A percentile compares a stretch with the other conserved stretches of the same genome.
phyloP scores from a whole-genome alignment of 2,888 invertebrate genomes.

The Xanthostigma xanthostigma region DNA sequence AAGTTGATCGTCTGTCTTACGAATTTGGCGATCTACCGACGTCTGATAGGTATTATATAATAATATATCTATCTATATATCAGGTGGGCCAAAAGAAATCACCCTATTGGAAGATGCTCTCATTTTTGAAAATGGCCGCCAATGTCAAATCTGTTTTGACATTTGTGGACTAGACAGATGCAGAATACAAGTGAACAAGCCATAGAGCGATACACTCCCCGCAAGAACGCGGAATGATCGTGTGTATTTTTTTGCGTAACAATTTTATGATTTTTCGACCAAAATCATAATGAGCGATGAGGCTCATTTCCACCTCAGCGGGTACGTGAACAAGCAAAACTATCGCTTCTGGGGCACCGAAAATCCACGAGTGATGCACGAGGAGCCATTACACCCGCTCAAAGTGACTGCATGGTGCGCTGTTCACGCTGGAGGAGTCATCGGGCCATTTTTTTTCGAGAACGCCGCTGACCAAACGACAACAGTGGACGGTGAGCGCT shows the following conservation, averaged over 20 bases:
- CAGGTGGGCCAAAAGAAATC: background rate
- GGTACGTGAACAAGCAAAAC: conserved; percentile 8
- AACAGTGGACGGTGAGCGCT: conserved; percentile 12
- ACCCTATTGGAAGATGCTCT: background rate
- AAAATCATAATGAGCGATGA: conserved; percentile 1
- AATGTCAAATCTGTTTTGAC: background rate
- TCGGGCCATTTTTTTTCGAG: conserved; percentile 11
- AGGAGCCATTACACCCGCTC: conserved; percentile 11
- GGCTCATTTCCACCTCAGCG: conserved; percentile 3
- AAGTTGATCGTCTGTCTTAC: too few relatives aligned
- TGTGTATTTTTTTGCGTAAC: conserved; percentile 5
- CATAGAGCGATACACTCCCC: background rate
- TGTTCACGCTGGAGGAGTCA: conserved; percentile 9
- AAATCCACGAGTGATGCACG: conserved; percentile 11
- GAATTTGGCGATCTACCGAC: too few relatives aligned
- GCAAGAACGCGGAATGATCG: conserved; percentile 5
- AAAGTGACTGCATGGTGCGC: conserved; percentile 11
- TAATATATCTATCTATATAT: too few relatives aligned
- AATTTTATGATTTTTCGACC: background rate
- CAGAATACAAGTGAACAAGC: background rate
- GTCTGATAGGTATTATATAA: too few relatives aligned
- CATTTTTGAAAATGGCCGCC: background rate
- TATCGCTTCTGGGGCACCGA: conserved; percentile 11
- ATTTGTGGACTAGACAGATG: conserved; percentile 3
- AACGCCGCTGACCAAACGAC: conserved; percentile 9